These are phyloP conservation scores for Plutomurus gul DNA, from an alignment of 1,140 invertebrate genomes.

Conservation along the genomic window DNA sequence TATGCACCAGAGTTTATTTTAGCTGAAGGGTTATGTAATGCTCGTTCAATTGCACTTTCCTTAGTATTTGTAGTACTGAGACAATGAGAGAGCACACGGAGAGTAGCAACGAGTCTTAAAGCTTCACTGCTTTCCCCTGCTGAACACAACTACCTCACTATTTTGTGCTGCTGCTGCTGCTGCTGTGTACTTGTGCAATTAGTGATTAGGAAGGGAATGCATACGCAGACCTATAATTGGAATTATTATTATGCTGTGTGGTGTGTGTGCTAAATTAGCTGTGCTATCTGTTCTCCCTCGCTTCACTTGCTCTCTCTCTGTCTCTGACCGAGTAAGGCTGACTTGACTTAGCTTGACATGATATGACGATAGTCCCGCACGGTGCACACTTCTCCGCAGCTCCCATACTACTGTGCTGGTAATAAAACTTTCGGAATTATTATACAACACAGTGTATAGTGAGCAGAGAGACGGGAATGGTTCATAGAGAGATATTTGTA, in stretches of 20 bases:
- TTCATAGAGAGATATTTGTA: too few species aligned
- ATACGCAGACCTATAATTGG: constrained; percentile 2
- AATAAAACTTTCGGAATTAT: too few species aligned
- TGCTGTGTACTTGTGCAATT: neutral
- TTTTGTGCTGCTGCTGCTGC: neutral
- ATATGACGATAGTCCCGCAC: neutral
- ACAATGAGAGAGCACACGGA: neutral
- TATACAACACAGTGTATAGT: too few species aligned
- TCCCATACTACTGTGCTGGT: too few species aligned
- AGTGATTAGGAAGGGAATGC: neutral
- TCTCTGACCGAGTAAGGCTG: too few species aligned
- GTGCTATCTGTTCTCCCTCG: constrained; percentile 10
- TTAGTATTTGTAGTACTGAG: too few species aligned
- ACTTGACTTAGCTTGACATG: neutral
- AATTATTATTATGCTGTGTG: constrained; percentile 14
- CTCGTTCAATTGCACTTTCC: too few species aligned
- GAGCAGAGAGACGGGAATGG: too few species aligned
- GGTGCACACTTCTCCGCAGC: too few species aligned
- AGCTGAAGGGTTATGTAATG: too few species aligned
- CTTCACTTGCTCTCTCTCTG: neutral
- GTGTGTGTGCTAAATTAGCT: constrained; percentile 20
- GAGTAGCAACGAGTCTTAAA: neutral
- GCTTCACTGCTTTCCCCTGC: neutral
- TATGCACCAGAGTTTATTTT: too few species aligned
- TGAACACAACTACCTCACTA: too few species aligned